Conservation (phyloP, 2,797 vertebrate genomes). For the Siniperca obscura region DNA sequence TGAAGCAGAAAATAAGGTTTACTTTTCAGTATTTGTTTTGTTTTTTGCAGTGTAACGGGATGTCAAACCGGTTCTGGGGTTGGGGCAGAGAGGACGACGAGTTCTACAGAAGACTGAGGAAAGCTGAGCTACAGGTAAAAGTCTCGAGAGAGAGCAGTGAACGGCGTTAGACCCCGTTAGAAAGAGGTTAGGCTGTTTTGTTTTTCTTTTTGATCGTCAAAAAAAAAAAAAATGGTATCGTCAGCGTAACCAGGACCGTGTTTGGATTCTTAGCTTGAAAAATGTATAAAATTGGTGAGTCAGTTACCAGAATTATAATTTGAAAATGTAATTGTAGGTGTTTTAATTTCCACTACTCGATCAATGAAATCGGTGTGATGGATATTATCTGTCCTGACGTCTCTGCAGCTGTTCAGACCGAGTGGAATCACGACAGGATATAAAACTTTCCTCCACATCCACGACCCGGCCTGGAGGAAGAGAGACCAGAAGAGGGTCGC, state of each 20-base stretch:
- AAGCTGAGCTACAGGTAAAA: slow-evolving; percentile 92
- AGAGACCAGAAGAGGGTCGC: slow-evolving; percentile 96
- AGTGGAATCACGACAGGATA: slow-evolving; percentile 93
- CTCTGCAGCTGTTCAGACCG: slow-evolving; percentile 90
- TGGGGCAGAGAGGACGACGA: slow-evolving; percentile 98
- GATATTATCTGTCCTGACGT: background rate
- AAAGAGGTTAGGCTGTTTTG: background rate
- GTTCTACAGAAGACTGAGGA: slow-evolving; percentile 94
- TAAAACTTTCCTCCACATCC: slow-evolving; percentile 94
- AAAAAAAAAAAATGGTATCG: no score
- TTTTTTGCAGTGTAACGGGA: slow-evolving; percentile 92
- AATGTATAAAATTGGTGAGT: no score
- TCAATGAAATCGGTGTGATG: no score
- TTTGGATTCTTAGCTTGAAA: no score
- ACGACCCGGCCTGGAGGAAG: slow-evolving; percentile 97
- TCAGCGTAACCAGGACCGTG: no score
- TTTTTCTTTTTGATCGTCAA: background rate
- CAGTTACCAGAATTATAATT: background rate
- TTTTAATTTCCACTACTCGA: no score
- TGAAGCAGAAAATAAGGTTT: background rate
- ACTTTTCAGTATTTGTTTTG: background rate
- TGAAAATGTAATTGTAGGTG: no score
- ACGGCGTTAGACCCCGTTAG: background rate
- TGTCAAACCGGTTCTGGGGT: slow-evolving; percentile 99
- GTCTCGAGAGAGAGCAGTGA: no score